Conservation (phyloP, 1,140 invertebrate species). For the Monochamus saltuarius region DNA sequence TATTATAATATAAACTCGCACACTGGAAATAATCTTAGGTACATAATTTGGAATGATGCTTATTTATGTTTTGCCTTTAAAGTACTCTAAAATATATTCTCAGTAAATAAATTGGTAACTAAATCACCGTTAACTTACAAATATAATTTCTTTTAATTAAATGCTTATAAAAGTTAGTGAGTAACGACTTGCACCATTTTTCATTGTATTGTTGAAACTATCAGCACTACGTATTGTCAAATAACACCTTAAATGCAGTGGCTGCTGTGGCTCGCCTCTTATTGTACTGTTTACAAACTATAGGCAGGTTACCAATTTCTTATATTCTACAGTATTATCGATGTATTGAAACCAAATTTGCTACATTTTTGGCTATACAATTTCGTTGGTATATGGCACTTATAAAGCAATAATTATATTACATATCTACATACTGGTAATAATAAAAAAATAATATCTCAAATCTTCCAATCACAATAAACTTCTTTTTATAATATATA, state of each 20-base stretch:
- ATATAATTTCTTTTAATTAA: constrained; percentile 38
- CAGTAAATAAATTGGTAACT: constrained; percentile 39
- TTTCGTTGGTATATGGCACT: constrained; percentile 41
- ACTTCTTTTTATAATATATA: constrained; percentile 15
- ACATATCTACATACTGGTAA: constrained; percentile 37
- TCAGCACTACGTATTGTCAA: constrained; percentile 51
- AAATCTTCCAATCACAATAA: constrained; percentile 38
- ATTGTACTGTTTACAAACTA: constrained; percentile 49
- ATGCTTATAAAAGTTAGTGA: constrained; percentile 49
- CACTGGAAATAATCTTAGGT: constrained; percentile 50
- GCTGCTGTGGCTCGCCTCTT: constrained; percentile 32
- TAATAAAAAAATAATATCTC: constrained; percentile 41
- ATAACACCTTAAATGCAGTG: constrained; percentile 47
- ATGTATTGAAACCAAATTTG: constrained; percentile 45
- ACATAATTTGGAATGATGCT: constrained; percentile 51
- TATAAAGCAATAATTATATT: constrained; percentile 39
- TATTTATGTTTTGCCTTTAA: constrained; percentile 25
- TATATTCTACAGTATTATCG: constrained; percentile 24
- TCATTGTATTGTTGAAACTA: constrained; percentile 52
- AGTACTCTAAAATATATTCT: constrained; percentile 41
- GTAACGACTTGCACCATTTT: constrained; percentile 52
- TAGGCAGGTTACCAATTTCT: constrained; percentile 35
- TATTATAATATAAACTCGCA: constrained; percentile 37
- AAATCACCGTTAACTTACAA: constrained; percentile 43
- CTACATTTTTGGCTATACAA: constrained; percentile 28